A percentile compares a stretch with the other conserved stretches of the same genome.
These are phyloP conservation scores for Batillaria attramentaria DNA, from an alignment of 1,140 invertebrate genomes.

Conservation along the genomic window DNA sequence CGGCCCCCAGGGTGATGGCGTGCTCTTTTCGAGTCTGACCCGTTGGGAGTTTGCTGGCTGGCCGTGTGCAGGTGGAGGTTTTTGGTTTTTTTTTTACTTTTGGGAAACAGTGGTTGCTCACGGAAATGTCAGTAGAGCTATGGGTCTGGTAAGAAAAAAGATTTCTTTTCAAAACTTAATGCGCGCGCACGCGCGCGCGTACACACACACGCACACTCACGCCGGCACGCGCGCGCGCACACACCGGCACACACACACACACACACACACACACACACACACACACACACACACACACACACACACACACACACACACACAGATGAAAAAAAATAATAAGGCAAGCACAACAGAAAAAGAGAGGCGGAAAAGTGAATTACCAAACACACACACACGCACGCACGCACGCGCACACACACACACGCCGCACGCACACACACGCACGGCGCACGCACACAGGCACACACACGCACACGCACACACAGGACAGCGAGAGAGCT, in stretches of 20 bases:
- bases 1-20: too few species aligned
- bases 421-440: background rate
- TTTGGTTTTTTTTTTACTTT: background rate
- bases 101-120: background rate
- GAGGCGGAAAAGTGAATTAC: background rate
- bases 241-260: constrained; percentile 1
- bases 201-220: background rate
- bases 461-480: constrained; percentile 8
- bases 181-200: background rate
- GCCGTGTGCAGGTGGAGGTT: too few species aligned
- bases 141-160: too few species aligned
- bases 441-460: too few species aligned
- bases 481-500: background rate
- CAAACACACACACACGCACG: background rate
- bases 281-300: constrained; percentile 6
- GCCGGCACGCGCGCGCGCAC: constrained; percentile 1
- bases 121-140: background rate
- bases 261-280: constrained; percentile 1
- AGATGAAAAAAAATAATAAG: background rate
- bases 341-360: background rate
- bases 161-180: background rate
- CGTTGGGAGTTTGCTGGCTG: background rate
- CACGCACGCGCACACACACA: background rate
- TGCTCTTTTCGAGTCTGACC: too few species aligned
- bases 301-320: constrained; percentile 4